Conservation (phyloP, 2,888 invertebrate genomes). For the Drosophila formosana region DNA sequence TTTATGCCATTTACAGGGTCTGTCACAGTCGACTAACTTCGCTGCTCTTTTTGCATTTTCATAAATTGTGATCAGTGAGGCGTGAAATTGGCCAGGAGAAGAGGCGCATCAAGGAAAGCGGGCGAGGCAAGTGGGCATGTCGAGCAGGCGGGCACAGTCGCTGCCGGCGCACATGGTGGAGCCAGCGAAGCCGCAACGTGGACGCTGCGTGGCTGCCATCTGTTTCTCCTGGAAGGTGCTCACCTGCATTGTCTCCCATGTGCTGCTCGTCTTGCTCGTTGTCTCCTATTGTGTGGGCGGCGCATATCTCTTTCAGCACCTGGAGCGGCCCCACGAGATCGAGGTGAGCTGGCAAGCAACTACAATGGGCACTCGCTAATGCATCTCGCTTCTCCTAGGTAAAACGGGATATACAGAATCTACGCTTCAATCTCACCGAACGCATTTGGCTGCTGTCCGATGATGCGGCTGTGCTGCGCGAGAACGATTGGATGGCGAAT, state of each 20-base stretch:
- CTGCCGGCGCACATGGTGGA: conserved; percentile 83
- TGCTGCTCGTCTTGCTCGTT: conserved; percentile 94
- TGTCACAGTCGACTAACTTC: conserved; percentile 6
- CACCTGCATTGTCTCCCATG: conserved; percentile 94
- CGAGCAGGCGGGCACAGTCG: conserved; percentile 82
- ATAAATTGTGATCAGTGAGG: conserved; percentile 54
- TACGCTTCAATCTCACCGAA: conserved; percentile 91
- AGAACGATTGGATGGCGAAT: conserved; percentile 92
- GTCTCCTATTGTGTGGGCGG: conserved; percentile 96
- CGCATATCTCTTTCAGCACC: conserved; percentile 92
- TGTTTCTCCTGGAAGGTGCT: conserved; percentile 90
- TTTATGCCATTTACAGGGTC: conserved; percentile 15
- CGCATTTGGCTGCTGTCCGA: conserved; percentile 91
- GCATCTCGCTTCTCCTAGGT: conserved; percentile 86
- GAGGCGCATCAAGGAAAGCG: conserved; percentile 14
- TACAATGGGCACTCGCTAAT: not conserved
- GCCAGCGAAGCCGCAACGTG: conserved; percentile 78
- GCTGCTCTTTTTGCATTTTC: conserved; percentile 25
- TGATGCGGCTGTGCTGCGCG: conserved; percentile 87
- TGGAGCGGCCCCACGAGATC: conserved; percentile 91
- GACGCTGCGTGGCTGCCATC: conserved; percentile 83
- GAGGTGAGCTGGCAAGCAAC: conserved; percentile 86
- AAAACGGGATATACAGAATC: conserved; percentile 90
- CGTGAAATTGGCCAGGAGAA: conserved; percentile 62
- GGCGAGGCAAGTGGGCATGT: conserved; percentile 69